These are phyloP conservation scores for Brenthis hecate DNA, from an alignment of 2,888 invertebrate species.

Conservation along the genomic window DNA sequence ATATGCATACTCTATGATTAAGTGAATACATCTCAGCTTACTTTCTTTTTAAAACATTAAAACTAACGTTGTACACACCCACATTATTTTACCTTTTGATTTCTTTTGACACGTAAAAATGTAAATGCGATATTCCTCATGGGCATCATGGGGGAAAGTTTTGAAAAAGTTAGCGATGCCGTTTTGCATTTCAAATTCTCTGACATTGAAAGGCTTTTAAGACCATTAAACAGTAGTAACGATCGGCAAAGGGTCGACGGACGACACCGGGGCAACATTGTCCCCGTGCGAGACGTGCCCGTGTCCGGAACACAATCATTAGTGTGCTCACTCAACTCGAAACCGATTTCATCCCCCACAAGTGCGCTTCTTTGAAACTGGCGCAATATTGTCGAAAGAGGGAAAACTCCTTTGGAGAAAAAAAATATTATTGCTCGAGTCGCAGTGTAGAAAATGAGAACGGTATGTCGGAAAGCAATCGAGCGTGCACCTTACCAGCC, in stretches of 20 bases:
- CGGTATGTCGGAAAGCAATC: slow-evolving; percentile 73
- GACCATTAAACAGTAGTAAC: slow-evolving; percentile 65
- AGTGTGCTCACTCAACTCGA: slow-evolving; percentile 80
- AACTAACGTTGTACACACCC: no score
- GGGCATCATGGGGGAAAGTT: not conserved
- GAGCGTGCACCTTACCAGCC: slow-evolving; percentile 66
- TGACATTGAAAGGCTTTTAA: slow-evolving; percentile 67
- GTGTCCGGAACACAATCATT: slow-evolving; percentile 79
- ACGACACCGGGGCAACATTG: slow-evolving; percentile 47
- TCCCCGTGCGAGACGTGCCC: slow-evolving; percentile 51
- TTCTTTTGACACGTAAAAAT: not conserved
- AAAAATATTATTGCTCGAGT: slow-evolving; percentile 72
- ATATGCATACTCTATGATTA: no score
- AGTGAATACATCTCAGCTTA: no score
- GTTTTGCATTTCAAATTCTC: slow-evolving; percentile 41
- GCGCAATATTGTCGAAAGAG: slow-evolving; percentile 77
- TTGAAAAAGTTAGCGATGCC: slow-evolving; percentile 32
- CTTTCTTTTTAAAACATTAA: no score
- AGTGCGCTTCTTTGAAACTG: slow-evolving; percentile 74
- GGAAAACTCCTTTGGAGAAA: slow-evolving; percentile 76
- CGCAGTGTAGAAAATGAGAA: slow-evolving; percentile 73
- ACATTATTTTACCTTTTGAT: no score
- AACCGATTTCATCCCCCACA: slow-evolving; percentile 76
- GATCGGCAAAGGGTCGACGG: slow-evolving; percentile 67
- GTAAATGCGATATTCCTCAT: not conserved